A percentile compares a stretch with the other conserved stretches of the same genome.
Conservation (phyloP, 2,113 vertebrate species). For the Symphodus melops region DNA sequence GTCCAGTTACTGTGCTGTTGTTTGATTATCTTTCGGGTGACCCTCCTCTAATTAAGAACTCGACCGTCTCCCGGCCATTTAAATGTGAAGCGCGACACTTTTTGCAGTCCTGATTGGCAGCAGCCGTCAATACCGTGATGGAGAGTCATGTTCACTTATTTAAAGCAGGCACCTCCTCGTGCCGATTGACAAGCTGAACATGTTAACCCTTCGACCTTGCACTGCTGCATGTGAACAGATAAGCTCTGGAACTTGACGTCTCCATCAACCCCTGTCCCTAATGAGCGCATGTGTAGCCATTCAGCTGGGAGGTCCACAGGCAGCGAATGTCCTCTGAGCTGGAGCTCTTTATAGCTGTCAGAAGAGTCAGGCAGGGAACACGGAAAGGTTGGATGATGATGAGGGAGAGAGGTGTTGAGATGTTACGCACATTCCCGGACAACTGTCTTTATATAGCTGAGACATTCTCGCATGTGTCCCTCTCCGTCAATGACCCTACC, state of each 20-base stretch:
- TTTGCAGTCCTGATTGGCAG: conserved; percentile 35
- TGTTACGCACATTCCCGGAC: not conserved
- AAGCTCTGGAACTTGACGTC: conserved; percentile 48
- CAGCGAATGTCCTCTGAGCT: conserved; percentile 42
- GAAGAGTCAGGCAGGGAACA: not conserved
- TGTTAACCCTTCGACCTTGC: conserved; percentile 44
- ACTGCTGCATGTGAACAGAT: conserved; percentile 41
- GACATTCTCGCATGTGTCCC: not conserved
- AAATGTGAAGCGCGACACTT: conserved; percentile 38
- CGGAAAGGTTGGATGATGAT: not conserved
- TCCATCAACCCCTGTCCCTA: conserved; percentile 42
- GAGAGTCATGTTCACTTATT: conserved; percentile 49
- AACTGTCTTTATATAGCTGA: not conserved
- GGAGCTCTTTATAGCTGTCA: conserved; percentile 24
- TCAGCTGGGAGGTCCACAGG: conserved; percentile 18
- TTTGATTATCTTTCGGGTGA: conserved; percentile 13
- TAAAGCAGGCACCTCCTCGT: conserved; percentile 9
- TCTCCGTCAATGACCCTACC: not conserved
- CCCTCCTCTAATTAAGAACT: conserved; percentile 12
- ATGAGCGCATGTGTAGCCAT: conserved; percentile 36
- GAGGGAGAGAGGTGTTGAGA: conserved; percentile 12
- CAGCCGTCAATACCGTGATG: conserved; percentile 41
- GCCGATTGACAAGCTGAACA: conserved; percentile 40
- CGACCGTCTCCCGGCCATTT: conserved; percentile 7
- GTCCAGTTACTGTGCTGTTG: conserved; percentile 3